Conservation (phyloP, 1,140 invertebrate species). For the Colletes gigas region DNA sequence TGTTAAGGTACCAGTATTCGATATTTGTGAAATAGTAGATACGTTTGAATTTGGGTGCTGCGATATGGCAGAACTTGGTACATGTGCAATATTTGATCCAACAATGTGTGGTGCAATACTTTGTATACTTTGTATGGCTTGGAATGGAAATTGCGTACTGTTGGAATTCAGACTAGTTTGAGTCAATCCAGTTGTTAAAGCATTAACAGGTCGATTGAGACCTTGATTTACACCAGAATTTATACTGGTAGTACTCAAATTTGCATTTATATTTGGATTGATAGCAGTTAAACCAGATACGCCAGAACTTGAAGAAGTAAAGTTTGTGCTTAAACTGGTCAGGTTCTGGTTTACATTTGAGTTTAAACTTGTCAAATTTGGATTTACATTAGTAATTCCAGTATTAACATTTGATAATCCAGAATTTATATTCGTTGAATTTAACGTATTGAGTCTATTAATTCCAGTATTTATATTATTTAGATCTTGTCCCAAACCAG, state of each 20-base stretch:
- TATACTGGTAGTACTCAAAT: slow-evolving; percentile 67
- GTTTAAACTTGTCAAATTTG: slow-evolving; percentile 73
- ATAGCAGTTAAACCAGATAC: slow-evolving; percentile 65
- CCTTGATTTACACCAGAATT: slow-evolving; percentile 72
- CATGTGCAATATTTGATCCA: slow-evolving; percentile 73
- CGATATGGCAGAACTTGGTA: slow-evolving; percentile 69
- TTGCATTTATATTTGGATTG: slow-evolving; percentile 66
- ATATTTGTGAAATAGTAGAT: slow-evolving; percentile 70
- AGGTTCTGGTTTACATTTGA: slow-evolving; percentile 75
- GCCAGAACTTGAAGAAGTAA: slow-evolving; percentile 61
- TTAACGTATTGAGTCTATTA: slow-evolving; percentile 74
- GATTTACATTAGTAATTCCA: slow-evolving; percentile 75
- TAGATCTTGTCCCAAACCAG: slow-evolving; percentile 76
- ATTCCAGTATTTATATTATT: slow-evolving; percentile 76
- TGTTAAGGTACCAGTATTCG: slow-evolving; percentile 63
- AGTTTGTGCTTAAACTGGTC: slow-evolving; percentile 67
- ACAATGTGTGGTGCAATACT: slow-evolving; percentile 79
- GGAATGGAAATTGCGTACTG: slow-evolving; percentile 76
- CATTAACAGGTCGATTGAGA: slow-evolving; percentile 73
- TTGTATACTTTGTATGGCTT: slow-evolving; percentile 78
- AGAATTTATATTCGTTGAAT: slow-evolving; percentile 76
- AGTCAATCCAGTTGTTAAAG: slow-evolving; percentile 69
- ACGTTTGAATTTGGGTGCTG: slow-evolving; percentile 70
- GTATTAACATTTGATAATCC: slow-evolving; percentile 72
- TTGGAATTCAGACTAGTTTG: slow-evolving; percentile 75